A percentile compares a stretch with the other conserved stretches of the same genome.
Conservation (phyloP, 2,113 vertebrate genomes). For the Parotia lawesii region DNA sequence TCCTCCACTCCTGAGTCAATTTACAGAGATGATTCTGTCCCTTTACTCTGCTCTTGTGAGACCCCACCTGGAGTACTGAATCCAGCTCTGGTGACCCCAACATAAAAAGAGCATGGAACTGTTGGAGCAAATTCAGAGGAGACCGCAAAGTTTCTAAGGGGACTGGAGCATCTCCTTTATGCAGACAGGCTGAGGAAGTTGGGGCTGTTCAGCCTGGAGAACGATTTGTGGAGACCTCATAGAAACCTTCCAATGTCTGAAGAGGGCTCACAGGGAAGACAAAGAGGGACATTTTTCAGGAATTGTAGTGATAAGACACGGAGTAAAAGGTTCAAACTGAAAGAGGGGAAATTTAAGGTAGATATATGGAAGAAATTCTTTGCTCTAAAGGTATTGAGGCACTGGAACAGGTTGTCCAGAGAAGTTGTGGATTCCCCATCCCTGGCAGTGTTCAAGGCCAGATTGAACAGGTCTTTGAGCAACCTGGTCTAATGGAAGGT, state of each 20-base stretch:
- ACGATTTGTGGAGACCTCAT: background rate
- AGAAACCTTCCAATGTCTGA: background rate
- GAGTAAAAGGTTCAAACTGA: background rate
- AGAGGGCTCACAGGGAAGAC: rapidly evolving
- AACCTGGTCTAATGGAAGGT: background rate
- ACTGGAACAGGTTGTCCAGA: background rate
- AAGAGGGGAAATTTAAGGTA: background rate
- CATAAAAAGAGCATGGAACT: background rate
- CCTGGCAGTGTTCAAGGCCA: background rate
- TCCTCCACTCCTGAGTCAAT: background rate
- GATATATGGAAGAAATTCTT: background rate
- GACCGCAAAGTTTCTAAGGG: background rate
- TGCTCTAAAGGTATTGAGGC: background rate
- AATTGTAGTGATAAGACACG: background rate
- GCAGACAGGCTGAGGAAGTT: background rate
- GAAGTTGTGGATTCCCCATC: background rate
- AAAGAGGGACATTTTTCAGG: background rate
- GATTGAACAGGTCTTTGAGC: background rate
- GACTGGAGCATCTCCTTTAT: background rate
- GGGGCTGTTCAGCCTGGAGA: background rate
- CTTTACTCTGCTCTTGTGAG: background rate
- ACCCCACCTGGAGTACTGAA: background rate
- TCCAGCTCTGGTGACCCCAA: background rate
- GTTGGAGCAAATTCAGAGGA: background rate
- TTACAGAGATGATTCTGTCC: background rate